These are phyloP conservation scores for Lasioglossum baleicum DNA, from an alignment of 1,140 invertebrate genomes.

Conservation along the genomic window DNA sequence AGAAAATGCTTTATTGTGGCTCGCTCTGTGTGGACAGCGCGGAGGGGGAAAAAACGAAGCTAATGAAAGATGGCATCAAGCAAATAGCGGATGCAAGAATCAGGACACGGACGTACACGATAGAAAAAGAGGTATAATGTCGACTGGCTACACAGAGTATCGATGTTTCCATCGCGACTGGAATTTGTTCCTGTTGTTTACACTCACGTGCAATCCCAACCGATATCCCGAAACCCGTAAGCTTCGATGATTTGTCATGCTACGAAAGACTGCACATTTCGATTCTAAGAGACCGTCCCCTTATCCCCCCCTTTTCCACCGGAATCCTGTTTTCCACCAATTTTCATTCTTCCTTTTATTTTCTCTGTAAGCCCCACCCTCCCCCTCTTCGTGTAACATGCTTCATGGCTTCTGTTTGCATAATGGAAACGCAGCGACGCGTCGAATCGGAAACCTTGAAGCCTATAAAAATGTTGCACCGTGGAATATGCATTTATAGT, in stretches of 20 bases:
- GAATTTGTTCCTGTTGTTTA: slow-evolving; percentile 9
- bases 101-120: not conserved
- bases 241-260: slow-evolving; percentile 8
- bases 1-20: not conserved
- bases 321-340: not conserved
- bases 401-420: not conserved
- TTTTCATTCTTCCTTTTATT: not conserved
- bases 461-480: too few species aligned
- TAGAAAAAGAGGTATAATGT: not conserved
- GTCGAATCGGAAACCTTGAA: too few species aligned
- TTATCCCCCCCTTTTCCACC: not conserved
- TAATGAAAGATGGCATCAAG: not conserved
- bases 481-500: too few species aligned
- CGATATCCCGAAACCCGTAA: not conserved
- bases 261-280: not conserved
- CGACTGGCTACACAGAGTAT: not conserved
- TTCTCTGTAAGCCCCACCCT: too few species aligned
- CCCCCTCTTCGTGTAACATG: not conserved
- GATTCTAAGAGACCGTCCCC: not conserved
- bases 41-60: not conserved
- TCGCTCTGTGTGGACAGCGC: not conserved
- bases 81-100: slow-evolving; percentile 5
- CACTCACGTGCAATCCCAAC: not conserved
- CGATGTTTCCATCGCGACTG: not conserved
- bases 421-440: not conserved